A percentile compares a stretch with the other conserved stretches of the same genome.
These are phyloP conservation scores for Cyclargus thomasi DNA, from an alignment of 1,140 invertebrate species.

Conservation along the genomic window DNA sequence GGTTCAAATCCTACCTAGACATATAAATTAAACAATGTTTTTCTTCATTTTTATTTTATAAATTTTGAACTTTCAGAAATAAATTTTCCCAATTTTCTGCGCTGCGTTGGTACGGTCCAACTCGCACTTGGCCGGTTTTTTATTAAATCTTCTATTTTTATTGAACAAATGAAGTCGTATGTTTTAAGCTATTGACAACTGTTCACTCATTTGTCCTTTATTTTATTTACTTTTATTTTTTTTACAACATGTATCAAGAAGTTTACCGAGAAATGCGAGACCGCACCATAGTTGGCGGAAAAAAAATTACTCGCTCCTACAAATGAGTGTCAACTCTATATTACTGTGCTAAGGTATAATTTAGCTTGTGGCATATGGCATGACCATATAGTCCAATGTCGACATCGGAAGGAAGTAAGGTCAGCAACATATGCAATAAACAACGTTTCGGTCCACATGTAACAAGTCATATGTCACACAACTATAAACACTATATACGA, in stretches of 20 bases:
- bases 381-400: conserved; percentile 40
- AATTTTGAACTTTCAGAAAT: too few relatives aligned
- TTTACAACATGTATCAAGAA: not conserved
- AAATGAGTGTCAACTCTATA: not conserved
- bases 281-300: not conserved
- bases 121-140: too few relatives aligned
- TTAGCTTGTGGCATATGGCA: conserved; percentile 22
- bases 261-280: not conserved
- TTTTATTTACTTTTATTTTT: conserved; percentile 1
- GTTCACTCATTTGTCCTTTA: not conserved
- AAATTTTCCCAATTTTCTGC: too few relatives aligned
- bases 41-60: too few relatives aligned
- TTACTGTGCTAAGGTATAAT: not conserved
- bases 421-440: conserved; percentile 23
- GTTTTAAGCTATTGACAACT: too few relatives aligned
- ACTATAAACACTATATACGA: not conserved
- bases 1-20: too few relatives aligned
- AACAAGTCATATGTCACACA: not conserved
- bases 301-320: conserved; percentile 13
- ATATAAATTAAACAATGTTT: too few relatives aligned
- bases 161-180: too few relatives aligned
- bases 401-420: conserved; percentile 51
- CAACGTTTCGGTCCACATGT: not conserved
- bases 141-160: too few relatives aligned
- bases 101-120: too few relatives aligned